Evolutionary conservation across 2,888 invertebrate genomes (phyloP).

Genomic region (Ypsolopha sequella): DNA sequence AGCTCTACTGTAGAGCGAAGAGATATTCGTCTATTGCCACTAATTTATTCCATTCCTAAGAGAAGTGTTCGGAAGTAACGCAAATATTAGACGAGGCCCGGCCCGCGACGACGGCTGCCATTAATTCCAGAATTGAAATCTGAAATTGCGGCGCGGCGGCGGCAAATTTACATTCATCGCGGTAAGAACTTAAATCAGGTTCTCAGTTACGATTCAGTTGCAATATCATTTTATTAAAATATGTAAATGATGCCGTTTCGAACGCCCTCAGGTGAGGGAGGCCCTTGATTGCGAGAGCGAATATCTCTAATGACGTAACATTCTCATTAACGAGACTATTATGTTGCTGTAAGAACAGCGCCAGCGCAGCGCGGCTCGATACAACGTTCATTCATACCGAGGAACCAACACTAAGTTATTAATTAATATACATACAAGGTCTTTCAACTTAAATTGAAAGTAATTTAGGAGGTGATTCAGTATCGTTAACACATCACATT

Average conservation of each 20-base stretch:
- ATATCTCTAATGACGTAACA: conserved; percentile 61
- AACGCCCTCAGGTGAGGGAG: conserved; percentile 44
- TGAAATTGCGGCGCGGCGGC: conserved; percentile 62
- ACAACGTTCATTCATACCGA: neutral
- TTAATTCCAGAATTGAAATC: conserved; percentile 71
- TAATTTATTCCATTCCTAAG: conserved; percentile 65
- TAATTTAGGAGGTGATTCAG: too few species aligned
- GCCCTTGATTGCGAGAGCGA: conserved; percentile 54
- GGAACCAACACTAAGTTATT: neutral
- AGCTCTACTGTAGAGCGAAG: too few species aligned
- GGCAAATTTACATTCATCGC: conserved; percentile 70
- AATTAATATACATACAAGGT: neutral
- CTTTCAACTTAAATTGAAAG: too few species aligned
- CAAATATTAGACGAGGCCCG: conserved; percentile 65
- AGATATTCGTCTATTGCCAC: conserved; percentile 29
- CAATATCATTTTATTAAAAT: conserved; percentile 71
- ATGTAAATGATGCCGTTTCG: conserved; percentile 64
- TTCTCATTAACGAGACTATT: conserved; percentile 58
- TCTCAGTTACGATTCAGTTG: conserved; percentile 70
- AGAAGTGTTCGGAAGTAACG: conserved; percentile 63
- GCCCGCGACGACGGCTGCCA: conserved; percentile 53
- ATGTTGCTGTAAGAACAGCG: conserved; percentile 11
- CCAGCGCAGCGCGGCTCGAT: conserved; percentile 8
- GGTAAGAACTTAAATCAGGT: conserved; percentile 71
- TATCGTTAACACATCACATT: too few species aligned